A percentile compares a stretch with the other conserved stretches of the same genome.
phyloP scores from a whole-genome alignment of 92 coral and sea anemone species.

The Siderastrea siderea region DNA sequence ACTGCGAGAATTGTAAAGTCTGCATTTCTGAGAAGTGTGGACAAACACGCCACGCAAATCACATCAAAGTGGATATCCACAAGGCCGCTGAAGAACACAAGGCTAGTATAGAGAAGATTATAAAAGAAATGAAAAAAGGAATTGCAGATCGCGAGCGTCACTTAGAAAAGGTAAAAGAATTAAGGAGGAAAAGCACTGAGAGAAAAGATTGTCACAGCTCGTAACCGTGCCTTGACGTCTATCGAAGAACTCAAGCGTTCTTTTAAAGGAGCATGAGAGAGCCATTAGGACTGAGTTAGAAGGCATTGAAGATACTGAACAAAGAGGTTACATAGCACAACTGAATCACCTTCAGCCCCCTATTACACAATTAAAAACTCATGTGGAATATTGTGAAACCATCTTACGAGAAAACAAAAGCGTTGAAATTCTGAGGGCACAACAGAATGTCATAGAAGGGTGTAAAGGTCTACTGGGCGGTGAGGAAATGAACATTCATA shows the following conservation, averaged over 20 bases:
- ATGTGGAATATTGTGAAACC: constrained; percentile 1
- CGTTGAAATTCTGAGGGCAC: constrained; percentile 4
- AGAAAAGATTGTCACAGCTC: constrained; percentile 6
- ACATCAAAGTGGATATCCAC: constrained; percentile 14
- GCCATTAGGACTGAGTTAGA: neutral
- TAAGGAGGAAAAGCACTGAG: neutral
- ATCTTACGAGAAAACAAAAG: constrained; percentile 3
- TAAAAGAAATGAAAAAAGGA: neutral
- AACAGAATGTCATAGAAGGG: constrained; percentile 8
- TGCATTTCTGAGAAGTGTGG: constrained; percentile 32
- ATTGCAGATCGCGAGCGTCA: neutral
- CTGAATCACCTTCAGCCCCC: constrained; percentile 15
- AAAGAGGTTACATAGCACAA: neutral
- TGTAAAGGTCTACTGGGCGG: neutral
- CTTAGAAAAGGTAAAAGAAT: neutral
- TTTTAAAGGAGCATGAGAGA: constrained; percentile 20
- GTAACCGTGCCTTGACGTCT: constrained; percentile 7
- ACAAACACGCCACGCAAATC: constrained; percentile 21
- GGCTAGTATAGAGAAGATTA: neutral
- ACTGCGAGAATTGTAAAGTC: constrained; percentile 21
- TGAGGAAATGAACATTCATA: neutral
- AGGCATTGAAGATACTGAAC: neutral
- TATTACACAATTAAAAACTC: neutral
- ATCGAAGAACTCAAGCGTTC: constrained; percentile 34
- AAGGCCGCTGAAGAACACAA: constrained; percentile 17